Evolutionary conservation across 2,888 invertebrate genomes (phyloP), one percentile per base, ranked within the genome.

Genomic region (Nowickia ferox): DNA sequence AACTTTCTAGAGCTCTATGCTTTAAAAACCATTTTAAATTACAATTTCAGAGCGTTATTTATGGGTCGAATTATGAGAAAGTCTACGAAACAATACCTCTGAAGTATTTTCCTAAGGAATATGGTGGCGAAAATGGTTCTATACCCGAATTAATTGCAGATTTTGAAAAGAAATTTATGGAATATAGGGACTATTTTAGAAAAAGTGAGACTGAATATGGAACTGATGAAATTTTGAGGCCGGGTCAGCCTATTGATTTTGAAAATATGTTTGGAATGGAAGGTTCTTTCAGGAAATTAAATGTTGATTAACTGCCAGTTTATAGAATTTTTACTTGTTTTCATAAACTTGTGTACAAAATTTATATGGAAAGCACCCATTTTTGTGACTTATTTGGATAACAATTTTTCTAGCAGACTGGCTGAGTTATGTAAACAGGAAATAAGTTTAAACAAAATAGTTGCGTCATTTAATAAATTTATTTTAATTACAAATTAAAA

Each of bases 121-220:
- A 95, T 89, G 96, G 96, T 15, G 96, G 96, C 4, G 93, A 93
- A 55, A 94, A 94, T 86, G 93, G 94, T 88, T 93, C 94, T 6
- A 30, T 30, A 6, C 30, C 30, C 6, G 30, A 30, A 30, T 30
- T 30, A 30, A 30, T 30, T 30, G 30, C 30, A 30, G 40, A 83
- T 1, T 87, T 89, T 66, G 88, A 87, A 51, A 80, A 89, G 10
- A 87, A 87, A 22, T 88, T 90, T 2, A 9, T 84, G 10, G 80
- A 87, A 1, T 87, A 88, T 55, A 72, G 77, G 4, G 87, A 90
- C 0, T 92, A 88, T 59, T 89, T 91, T 6, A 80, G 65, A 10
- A 89, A 91, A 4, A 59, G 57, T 22, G 91, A 30, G 30, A 30
- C 92, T 17, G 68, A 89, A 44, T 92, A 90, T 83, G 89, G 91